Percentiles rank a stretch among this genome's conserved stretches.
Evolutionary conservation across 2,113 vertebrate species (phyloP).

Genomic region (Anthoscopus minutus): DNA sequence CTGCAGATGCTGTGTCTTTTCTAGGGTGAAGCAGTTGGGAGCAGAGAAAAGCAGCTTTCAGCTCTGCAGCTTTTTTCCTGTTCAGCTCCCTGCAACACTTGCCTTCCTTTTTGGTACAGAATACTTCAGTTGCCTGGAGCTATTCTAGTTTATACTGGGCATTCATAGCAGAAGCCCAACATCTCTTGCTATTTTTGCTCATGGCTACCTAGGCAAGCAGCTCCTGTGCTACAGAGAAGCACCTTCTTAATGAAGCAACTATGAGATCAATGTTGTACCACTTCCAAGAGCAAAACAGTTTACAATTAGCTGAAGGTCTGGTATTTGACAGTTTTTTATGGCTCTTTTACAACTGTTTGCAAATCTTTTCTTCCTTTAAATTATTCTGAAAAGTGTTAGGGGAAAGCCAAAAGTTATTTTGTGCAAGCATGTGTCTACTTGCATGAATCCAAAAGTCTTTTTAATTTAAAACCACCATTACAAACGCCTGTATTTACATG

Average conservation of each 20-base stretch:
- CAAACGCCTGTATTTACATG: slow-evolving; percentile 50
- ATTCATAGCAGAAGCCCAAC: slow-evolving; percentile 14
- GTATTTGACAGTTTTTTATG: slow-evolving; percentile 65
- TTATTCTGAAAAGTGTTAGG: slow-evolving; percentile 39
- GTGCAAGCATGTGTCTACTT: slow-evolving; percentile 47
- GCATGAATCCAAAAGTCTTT: slow-evolving; percentile 36
- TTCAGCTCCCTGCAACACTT: slow-evolving; percentile 19
- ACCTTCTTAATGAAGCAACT: slow-evolving; percentile 34
- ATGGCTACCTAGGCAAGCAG: slow-evolving; percentile 24
- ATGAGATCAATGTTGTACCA: slow-evolving; percentile 57
- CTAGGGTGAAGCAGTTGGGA: neutral
- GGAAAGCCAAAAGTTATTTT: slow-evolving; percentile 54
- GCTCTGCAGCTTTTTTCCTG: slow-evolving; percentile 8
- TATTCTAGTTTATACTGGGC: slow-evolving; percentile 38
- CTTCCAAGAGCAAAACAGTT: slow-evolving; percentile 51
- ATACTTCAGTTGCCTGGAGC: slow-evolving; percentile 33
- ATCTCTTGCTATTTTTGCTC: slow-evolving; percentile 23
- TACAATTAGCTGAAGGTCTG: slow-evolving; percentile 62
- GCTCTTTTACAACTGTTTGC: slow-evolving; percentile 62
- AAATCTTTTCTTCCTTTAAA: slow-evolving; percentile 61
- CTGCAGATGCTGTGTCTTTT: neutral
- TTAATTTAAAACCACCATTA: slow-evolving; percentile 57
- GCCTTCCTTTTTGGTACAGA: slow-evolving; percentile 35
- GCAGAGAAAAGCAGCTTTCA: neutral
- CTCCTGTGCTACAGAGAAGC: neutral